A percentile compares a stretch with the other conserved stretches of the same genome.
phyloP scores from a whole-genome alignment of 1,140 invertebrate species.

The Saccostrea echinata region DNA sequence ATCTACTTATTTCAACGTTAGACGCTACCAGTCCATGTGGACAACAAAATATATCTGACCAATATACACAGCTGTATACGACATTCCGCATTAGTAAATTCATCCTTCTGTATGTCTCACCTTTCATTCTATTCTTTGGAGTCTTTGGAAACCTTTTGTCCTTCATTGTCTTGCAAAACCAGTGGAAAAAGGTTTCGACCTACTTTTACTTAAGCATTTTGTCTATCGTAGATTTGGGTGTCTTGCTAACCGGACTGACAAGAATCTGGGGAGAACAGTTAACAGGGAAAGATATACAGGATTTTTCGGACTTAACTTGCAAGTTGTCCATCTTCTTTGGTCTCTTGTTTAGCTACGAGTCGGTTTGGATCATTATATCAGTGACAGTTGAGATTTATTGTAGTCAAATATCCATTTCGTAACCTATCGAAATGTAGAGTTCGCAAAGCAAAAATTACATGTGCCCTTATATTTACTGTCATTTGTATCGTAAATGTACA shows the following conservation, averaged over 20 bases:
- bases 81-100: conserved; percentile 66
- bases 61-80: not conserved
- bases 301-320: conserved; percentile 68
- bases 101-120: conserved; percentile 68
- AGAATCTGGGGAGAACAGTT: conserved; percentile 72
- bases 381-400: conserved; percentile 78
- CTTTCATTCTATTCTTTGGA: conserved; percentile 71
- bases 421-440: conserved; percentile 71
- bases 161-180: conserved; percentile 68
- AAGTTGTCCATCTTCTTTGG: conserved; percentile 69
- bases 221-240: conserved; percentile 70
- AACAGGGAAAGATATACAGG: conserved; percentile 62
- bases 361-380: conserved; percentile 78
- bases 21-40: not conserved
- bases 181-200: conserved; percentile 63
- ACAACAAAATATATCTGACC: not conserved
- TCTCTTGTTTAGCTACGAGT: conserved; percentile 72
- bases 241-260: conserved; percentile 73
- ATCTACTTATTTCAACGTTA: too few species aligned
- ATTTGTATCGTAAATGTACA: conserved; percentile 70
- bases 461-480: conserved; percentile 55
- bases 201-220: conserved; percentile 75
- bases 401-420: conserved; percentile 73
- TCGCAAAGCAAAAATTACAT: conserved; percentile 61
- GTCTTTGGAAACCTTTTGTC: conserved; percentile 76